Evolutionary conservation across 30 jellyfish, hydroid and myxozoan species (phyloP).

Genomic region (Cassiopea andromeda): DNA sequence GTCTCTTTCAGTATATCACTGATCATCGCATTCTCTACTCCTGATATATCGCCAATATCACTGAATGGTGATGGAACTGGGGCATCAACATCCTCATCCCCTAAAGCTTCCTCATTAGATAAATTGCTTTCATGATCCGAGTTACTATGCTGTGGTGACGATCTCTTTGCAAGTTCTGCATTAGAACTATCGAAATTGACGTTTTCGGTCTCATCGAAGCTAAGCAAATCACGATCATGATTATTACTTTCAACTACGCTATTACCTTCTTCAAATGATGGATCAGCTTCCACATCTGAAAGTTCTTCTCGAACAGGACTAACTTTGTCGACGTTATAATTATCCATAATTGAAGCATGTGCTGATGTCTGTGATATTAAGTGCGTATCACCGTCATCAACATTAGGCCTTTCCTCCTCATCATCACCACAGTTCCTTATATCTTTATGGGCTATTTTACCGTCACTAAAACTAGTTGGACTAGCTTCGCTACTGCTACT

Average conservation of each 20-base stretch:
- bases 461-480: background rate
- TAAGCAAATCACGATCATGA: background rate
- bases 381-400: background rate
- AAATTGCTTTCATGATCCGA: conserved; percentile 1
- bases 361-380: background rate
- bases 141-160: background rate
- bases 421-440: background rate
- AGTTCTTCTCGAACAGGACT: background rate
- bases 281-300: background rate
- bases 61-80: conserved; percentile 97
- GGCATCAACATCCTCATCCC: conserved; percentile 86
- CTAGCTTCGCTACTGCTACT: background rate
- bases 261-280: background rate
- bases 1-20: conserved; percentile 83
- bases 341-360: background rate
- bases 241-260: background rate
- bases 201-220: background rate
- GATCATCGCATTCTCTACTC: conserved; percentile 80
- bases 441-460: background rate
- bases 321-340: background rate
- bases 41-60: conserved; percentile 90
- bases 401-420: background rate
- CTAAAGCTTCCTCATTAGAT: background rate
- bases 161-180: background rate
- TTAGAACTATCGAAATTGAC: background rate